Evolutionary conservation across 2,888 invertebrate species (phyloP).

Genomic region (Temnothorax rugatulus): DNA sequence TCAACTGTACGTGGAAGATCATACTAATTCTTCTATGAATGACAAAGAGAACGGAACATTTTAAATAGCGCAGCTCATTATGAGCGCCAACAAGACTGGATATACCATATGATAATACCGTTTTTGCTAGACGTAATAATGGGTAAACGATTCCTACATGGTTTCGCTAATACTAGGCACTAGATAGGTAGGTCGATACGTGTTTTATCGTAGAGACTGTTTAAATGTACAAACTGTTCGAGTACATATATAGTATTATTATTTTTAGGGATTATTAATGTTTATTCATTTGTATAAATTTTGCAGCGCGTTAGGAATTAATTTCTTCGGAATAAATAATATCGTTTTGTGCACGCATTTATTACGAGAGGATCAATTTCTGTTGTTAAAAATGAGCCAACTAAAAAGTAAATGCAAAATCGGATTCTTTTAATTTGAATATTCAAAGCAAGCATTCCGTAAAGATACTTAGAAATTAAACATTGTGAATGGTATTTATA

Average conservation of each 20-base stretch:
- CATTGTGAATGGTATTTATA: conserved; percentile 15
- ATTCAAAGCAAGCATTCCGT: not conserved
- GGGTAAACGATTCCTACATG: conserved; percentile 64
- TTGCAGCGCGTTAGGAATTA: not conserved
- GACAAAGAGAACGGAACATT: conserved; percentile 55
- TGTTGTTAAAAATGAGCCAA: not conserved
- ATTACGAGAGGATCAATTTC: not conserved
- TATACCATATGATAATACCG: conserved; percentile 70
- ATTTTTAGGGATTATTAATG: conserved; percentile 17
- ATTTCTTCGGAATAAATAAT: conserved; percentile 16
- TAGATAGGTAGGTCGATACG: conserved; percentile 78
- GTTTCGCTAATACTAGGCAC: conserved; percentile 73
- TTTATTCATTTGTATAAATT: conserved; percentile 10
- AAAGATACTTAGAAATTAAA: conserved; percentile 10
- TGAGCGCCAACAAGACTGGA: conserved; percentile 75
- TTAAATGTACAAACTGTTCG: conserved; percentile 77
- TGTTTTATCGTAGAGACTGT: conserved; percentile 78
- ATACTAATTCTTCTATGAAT: conserved; percentile 39
- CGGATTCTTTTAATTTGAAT: conserved; percentile 1
- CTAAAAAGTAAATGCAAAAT: not conserved
- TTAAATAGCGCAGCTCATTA: conserved; percentile 65
- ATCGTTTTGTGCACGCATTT: not conserved
- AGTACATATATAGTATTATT: conserved; percentile 66
- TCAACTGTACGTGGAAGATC: conserved; percentile 22
- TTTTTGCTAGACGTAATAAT: conserved; percentile 67